Evolutionary conservation across 1,140 invertebrate species (phyloP), one percentile per base, ranked within the genome.

Genomic region (Calycopis cecrops): DNA sequence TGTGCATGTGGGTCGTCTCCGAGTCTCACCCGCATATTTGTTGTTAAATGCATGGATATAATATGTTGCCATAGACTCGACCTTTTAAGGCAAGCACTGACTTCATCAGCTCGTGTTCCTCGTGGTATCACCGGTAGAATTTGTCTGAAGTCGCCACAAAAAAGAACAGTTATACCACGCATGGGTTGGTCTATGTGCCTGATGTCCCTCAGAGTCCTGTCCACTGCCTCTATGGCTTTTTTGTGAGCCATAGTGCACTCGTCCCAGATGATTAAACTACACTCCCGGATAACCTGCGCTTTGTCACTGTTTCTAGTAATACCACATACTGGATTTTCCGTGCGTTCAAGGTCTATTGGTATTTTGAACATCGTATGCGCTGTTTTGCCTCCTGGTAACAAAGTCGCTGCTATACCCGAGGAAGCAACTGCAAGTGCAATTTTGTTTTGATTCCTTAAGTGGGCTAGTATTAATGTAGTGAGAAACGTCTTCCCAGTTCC

Each of bases 121-220:
- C 37, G 8, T 8, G 8, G 8, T 12, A 40, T 40, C 1, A 40
- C 37, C 11, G 37, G 37, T 2, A 40, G n/a, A 2, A 12, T 40
- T 11, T 40, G 37, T 12, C 37, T 1, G 37, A 40, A 40, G 8
- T 40, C 37, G 6, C 37, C 37, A 62, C 75, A 62, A 53, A 88
- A 73, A n/a, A 89, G 38, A 63, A 89, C 55, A 14, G 79, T 69
- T 28, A 66, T 59, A 8, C 73, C 73, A 55, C 80, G 82, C 65
- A 65, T 81, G 34, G 11, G 9, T 12, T 4, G 8, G 4, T 63
- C 47, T 62, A 16, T 53, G 48, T 38, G 57, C 58, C 59, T 62
- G 18, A 69, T 53, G 57, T 69, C 61, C 55, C 52, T 52, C 4
- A 71, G 33, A 37, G 61, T 65, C 21, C 62, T 61, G 28, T 66